Conservation (phyloP, 2,888 invertebrate species). For the Hemistola chrysoprasaria region DNA sequence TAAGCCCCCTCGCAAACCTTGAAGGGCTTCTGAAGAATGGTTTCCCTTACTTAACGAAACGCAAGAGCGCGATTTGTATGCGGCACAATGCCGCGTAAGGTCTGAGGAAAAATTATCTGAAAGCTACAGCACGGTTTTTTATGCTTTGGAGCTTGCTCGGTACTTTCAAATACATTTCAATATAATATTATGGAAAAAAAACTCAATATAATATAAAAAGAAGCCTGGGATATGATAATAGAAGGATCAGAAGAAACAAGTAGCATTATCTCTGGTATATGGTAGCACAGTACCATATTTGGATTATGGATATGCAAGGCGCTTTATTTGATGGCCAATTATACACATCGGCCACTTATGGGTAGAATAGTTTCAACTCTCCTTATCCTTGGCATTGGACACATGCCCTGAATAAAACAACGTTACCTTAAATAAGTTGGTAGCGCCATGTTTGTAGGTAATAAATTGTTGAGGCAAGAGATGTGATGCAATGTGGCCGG, state of each 20-base stretch:
- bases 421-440: constrained; percentile 18
- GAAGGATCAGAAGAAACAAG: constrained; percentile 10
- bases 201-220: background rate
- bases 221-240: background rate
- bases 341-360: constrained; percentile 6
- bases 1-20: constrained; percentile 37
- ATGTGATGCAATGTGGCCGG: constrained; percentile 19
- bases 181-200: too few species aligned
- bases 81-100: constrained; percentile 44
- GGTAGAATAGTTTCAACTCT: constrained; percentile 20
- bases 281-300: constrained; percentile 19
- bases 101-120: constrained; percentile 9
- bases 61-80: constrained; percentile 44
- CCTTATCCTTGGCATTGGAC: constrained; percentile 21
- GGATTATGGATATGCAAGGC: constrained; percentile 23
- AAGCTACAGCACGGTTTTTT: constrained; percentile 1
- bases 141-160: constrained; percentile 3
- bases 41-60: constrained; percentile 40
- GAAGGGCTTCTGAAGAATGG: constrained; percentile 56
- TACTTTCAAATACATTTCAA: background rate
- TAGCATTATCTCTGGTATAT: constrained; percentile 11
- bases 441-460: constrained; percentile 16
- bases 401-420: constrained; percentile 14
- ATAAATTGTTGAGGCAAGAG: constrained; percentile 14
- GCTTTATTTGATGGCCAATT: constrained; percentile 22